Percentiles rank a stretch among this genome's conserved stretches.
Conservation (phyloP, 1,140 invertebrate species). For the Pantala flavescens region DNA sequence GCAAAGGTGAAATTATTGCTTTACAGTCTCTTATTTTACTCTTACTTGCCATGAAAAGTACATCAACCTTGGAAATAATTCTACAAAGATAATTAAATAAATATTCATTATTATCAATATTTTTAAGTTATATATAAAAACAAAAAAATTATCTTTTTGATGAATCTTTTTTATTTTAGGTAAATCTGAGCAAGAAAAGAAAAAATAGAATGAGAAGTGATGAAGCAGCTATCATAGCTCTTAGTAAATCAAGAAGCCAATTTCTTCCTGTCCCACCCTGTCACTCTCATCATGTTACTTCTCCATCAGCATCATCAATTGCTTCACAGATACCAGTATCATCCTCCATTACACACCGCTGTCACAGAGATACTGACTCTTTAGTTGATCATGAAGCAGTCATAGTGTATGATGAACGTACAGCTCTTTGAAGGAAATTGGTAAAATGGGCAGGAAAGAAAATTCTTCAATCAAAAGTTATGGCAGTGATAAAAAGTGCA, state of each 20-base stretch:
- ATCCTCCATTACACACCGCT: background rate
- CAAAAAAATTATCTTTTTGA: too few relatives aligned
- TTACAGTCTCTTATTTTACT: background rate
- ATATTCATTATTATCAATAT: too few relatives aligned
- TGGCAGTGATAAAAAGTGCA: background rate
- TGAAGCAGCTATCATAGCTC: conserved; percentile 60
- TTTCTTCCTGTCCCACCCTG: conserved; percentile 39
- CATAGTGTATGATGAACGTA: conserved; percentile 61
- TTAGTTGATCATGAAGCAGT: conserved; percentile 56
- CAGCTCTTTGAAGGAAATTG: conserved; percentile 42
- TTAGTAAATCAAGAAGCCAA: conserved; percentile 58
- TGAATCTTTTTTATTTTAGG: conserved; percentile 35
- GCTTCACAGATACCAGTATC: background rate
- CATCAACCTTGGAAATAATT: background rate
- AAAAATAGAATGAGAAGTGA: conserved; percentile 63
- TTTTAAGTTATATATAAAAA: too few relatives aligned
- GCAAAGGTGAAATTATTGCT: conserved; percentile 53
- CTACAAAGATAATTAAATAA: conserved; percentile 6
- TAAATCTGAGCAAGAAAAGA: conserved; percentile 57
- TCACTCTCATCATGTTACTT: conserved; percentile 20
- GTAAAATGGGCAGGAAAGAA: too few relatives aligned
- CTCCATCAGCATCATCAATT: conserved; percentile 18
- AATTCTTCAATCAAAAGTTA: background rate
- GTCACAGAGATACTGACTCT: conserved; percentile 40
- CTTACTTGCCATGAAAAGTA: background rate